Base-by-base conservation (phyloP, 1,140 invertebrate species). In the Ruditapes philippinarum region DNA sequence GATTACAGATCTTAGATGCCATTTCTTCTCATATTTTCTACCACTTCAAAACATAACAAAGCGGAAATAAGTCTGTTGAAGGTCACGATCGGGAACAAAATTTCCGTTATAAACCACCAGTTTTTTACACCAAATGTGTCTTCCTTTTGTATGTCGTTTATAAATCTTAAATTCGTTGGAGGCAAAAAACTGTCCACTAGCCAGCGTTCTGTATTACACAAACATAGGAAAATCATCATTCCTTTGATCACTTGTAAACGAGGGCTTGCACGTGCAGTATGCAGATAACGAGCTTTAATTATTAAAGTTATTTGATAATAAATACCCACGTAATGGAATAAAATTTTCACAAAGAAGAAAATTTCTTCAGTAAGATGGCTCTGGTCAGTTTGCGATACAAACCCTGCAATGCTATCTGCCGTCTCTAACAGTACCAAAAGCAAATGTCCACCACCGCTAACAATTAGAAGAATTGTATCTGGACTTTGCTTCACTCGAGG, bases 121-220 rank as follows among this genome's bases (percentile, higher is more conserved):
- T 73, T 73, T 40, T 19, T 40, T 9, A 31, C 14, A n/a, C 68
- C 68, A 38, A 73, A 40, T 19, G 68, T 73, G 68, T 73, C 68
- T 7, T 73, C 68, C 9, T 38, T 38, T 40, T 73, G 68, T 38
- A 73, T 73, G n/a, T 73, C 68, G 40, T 40, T 73, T 40, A 38
- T 36, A 73, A 19, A 73, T 19, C 36, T 73, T 40, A 73, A 73
- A n/a, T 38, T 28, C 14, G 36, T 38, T 40, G 68, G 68, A 3
- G 68, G 68, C 19, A 73, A 22, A 40, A 73, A 73, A 11, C 33
- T 73, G 36, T 73, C 68, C 36, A 19, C 33, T 38, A 73, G 68
- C 68, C 68, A 73, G 22, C 68, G 33, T n/a, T 73, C 68, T 14
- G n/a, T n/a, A 19, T 73, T 73, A 73, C 68, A 73, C 2, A 73